Conservation (phyloP, 2,113 vertebrate genomes). For the Rhinoptilus africanus region DNA sequence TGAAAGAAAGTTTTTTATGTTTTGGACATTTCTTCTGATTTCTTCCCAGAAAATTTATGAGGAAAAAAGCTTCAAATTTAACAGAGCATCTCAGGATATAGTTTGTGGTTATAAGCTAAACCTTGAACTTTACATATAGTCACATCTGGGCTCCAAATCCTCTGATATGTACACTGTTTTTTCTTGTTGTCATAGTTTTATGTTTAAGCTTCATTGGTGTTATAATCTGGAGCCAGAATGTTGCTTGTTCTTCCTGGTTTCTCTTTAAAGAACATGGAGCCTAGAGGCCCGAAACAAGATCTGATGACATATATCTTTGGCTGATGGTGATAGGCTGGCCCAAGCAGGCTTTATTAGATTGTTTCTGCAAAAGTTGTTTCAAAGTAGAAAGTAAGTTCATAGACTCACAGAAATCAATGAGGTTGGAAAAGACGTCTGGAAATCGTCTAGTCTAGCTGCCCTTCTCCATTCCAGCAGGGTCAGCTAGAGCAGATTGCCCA, state of each 20-base stretch:
- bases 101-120: background rate
- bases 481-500: background rate
- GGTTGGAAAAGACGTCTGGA: background rate
- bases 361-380: background rate
- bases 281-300: accelerated
- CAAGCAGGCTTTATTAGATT: background rate
- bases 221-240: background rate
- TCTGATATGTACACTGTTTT: background rate
- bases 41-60: background rate
- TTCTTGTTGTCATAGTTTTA: background rate
- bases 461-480: background rate
- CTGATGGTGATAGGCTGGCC: background rate
- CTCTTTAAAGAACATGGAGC: background rate
- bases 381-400: background rate
- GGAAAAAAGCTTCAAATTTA: background rate
- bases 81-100: background rate
- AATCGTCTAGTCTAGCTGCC: background rate
- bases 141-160: background rate
- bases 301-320: background rate
- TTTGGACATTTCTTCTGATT: background rate
- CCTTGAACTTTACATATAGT: background rate
- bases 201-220: background rate
- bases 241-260: background rate
- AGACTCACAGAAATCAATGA: background rate
- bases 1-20: background rate